Evolutionary conservation across 2,797 vertebrate genomes (phyloP).

Genomic region (Silurus aristotelis): DNA sequence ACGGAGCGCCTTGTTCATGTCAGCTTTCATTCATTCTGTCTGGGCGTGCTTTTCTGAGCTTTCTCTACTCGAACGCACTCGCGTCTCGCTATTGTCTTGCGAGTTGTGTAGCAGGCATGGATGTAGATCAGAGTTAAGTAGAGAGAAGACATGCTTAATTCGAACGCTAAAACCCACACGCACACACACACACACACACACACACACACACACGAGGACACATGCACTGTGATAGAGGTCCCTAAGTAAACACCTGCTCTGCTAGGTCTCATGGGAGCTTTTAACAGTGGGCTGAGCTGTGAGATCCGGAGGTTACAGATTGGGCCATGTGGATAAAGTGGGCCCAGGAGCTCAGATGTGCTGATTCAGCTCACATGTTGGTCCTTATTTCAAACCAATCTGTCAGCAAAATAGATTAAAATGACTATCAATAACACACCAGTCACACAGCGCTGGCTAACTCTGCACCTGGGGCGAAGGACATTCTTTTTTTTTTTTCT

Average conservation of each 20-base stretch:
- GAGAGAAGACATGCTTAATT: background rate
- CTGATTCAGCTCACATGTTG: slow-evolving; percentile 52
- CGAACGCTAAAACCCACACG: background rate
- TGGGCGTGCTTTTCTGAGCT: background rate
- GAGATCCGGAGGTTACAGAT: slow-evolving; percentile 45
- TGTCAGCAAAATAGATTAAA: slow-evolving; percentile 54
- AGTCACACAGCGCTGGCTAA: background rate
- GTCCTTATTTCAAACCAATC: slow-evolving; percentile 49
- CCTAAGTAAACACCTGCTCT: slow-evolving; percentile 35
- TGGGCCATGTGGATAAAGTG: slow-evolving; percentile 42
- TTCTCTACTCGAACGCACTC: background rate
- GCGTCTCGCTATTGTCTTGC: slow-evolving; percentile 2
- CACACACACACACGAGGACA: slow-evolving; percentile 13
- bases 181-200: slow-evolving; percentile 21
- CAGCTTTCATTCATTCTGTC: slow-evolving; percentile 15
- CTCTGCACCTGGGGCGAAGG: background rate
- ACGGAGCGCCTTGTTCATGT: slow-evolving; percentile 6
- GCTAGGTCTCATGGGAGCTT: slow-evolving; percentile 39
- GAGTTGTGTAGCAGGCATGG: background rate
- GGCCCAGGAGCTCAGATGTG: slow-evolving; percentile 45
- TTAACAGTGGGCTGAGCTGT: slow-evolving; percentile 36
- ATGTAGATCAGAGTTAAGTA: background rate
- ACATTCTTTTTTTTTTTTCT: background rate
- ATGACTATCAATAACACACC: slow-evolving; percentile 56
- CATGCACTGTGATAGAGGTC: slow-evolving; percentile 8